These are phyloP conservation scores for Lophura swinhoii DNA, from an alignment of 2,797 vertebrate species.

Conservation along the genomic window DNA sequence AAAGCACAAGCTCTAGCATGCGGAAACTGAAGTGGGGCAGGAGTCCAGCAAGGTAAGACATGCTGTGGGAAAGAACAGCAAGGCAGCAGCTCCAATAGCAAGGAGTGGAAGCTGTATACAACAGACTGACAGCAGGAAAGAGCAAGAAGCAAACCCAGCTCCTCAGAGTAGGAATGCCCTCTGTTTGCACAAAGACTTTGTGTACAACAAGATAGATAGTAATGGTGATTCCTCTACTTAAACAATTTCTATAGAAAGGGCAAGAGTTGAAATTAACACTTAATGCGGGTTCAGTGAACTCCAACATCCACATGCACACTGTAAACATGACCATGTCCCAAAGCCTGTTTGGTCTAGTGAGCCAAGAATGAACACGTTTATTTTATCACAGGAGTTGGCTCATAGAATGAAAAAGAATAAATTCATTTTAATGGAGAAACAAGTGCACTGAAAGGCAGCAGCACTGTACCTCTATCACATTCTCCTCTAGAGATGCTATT, in stretches of 20 bases:
- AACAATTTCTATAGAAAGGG: neutral
- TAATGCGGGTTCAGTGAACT: neutral
- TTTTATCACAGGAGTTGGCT: neutral
- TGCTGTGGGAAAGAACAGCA: constrained; percentile 32
- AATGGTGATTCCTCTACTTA: neutral
- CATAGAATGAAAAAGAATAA: constrained; percentile 6
- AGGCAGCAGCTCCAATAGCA: constrained; percentile 41
- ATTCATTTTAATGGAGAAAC: constrained; percentile 2
- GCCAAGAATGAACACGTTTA: neutral
- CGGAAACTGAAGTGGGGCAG: constrained; percentile 22
- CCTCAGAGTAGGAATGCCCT: neutral
- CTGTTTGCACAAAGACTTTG: neutral
- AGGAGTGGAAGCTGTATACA: neutral
- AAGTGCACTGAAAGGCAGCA: neutral
- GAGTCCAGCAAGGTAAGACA: constrained; percentile 50
- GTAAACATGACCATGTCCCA: neutral
- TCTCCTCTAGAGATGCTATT: constrained; percentile 38
- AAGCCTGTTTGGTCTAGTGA: neutral
- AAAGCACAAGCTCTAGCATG: constrained; percentile 63
- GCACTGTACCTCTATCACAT: constrained; percentile 1
- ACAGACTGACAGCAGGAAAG: neutral
- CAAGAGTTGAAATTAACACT: constrained; percentile 17
- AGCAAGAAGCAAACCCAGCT: constrained; percentile 15
- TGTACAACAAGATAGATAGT: neutral
- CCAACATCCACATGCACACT: neutral